These are phyloP conservation scores for Noctua janthina DNA, from an alignment of 2,888 invertebrate species.

Conservation along the genomic window DNA sequence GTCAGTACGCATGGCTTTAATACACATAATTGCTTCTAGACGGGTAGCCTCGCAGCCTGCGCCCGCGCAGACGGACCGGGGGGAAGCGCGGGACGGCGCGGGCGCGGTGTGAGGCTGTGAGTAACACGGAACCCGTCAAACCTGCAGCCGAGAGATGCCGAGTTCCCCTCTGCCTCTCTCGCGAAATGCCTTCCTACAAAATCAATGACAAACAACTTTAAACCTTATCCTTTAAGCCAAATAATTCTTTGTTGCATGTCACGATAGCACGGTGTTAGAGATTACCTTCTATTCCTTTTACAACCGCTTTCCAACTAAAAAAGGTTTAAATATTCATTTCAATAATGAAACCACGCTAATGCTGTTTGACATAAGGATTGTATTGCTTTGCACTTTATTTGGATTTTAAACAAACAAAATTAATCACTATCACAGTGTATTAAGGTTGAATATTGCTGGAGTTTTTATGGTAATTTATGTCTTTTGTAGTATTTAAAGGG, in stretches of 20 bases:
- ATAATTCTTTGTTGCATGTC: slow-evolving; percentile 58
- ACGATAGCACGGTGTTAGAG: slow-evolving; percentile 56
- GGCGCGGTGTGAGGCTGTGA: slow-evolving; percentile 72
- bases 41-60: slow-evolving; percentile 72
- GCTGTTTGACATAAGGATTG: slow-evolving; percentile 81
- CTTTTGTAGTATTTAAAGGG: slow-evolving; percentile 67
- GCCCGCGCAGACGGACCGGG: slow-evolving; percentile 77
- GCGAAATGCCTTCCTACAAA: slow-evolving; percentile 81
- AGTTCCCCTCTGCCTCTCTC: slow-evolving; percentile 78
- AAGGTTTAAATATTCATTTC: slow-evolving; percentile 80
- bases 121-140: slow-evolving; percentile 90
- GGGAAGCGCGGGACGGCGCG: slow-evolving; percentile 59
- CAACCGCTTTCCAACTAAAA: slow-evolving; percentile 77
- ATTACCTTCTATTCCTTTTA: slow-evolving; percentile 82
- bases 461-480: slow-evolving; percentile 58
- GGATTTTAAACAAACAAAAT: slow-evolving; percentile 41
- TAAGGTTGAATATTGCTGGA: slow-evolving; percentile 57
- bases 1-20: slow-evolving; percentile 70
- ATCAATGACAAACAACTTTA: slow-evolving; percentile 59
- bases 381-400: slow-evolving; percentile 77
- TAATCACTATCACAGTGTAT: not conserved
- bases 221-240: slow-evolving; percentile 50
- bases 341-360: slow-evolving; percentile 81
- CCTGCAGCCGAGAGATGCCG: slow-evolving; percentile 82
- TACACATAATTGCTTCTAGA: slow-evolving; percentile 74